These are phyloP conservation scores for Sminthurinus signatus DNA, from an alignment of 1,140 invertebrate species.

Conservation along the genomic window DNA sequence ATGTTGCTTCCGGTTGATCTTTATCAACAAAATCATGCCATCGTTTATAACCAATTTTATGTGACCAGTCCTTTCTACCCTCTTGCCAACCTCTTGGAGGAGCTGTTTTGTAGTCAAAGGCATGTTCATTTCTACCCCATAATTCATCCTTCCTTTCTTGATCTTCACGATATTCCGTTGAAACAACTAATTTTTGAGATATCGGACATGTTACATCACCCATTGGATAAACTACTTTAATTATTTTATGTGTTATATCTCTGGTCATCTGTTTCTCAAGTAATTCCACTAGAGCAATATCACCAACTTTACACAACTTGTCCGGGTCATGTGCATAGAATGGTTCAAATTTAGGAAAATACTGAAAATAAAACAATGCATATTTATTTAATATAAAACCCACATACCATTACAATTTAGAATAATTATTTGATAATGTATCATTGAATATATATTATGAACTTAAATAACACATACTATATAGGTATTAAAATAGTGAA, in stretches of 20 bases:
- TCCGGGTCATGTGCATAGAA: slow-evolving; percentile 69
- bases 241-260: slow-evolving; percentile 67
- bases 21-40: slow-evolving; percentile 64
- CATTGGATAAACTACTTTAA: slow-evolving; percentile 69
- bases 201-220: slow-evolving; percentile 77
- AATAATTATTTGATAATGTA: no score
- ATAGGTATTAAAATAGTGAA: slow-evolving; percentile 24
- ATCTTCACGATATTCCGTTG: slow-evolving; percentile 62
- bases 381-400: no score
- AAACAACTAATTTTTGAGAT: slow-evolving; percentile 69
- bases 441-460: no score
- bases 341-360: slow-evolving; percentile 63
- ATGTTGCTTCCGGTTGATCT: slow-evolving; percentile 30
- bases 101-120: slow-evolving; percentile 69
- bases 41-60: slow-evolving; percentile 64
- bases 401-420: no score
- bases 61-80: slow-evolving; percentile 70
- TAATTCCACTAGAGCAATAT: slow-evolving; percentile 68
- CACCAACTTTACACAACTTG: slow-evolving; percentile 68
- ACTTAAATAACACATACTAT: slow-evolving; percentile 39
- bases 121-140: slow-evolving; percentile 58
- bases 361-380: slow-evolving; percentile 55
- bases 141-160: slow-evolving; percentile 57
- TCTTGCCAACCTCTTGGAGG: slow-evolving; percentile 70
- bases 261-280: slow-evolving; percentile 64